Percentiles rank a stretch among this genome's conserved stretches.
Evolutionary conservation across 2,888 invertebrate species (phyloP).

Genomic region (Nephrotoma flavescens): DNA sequence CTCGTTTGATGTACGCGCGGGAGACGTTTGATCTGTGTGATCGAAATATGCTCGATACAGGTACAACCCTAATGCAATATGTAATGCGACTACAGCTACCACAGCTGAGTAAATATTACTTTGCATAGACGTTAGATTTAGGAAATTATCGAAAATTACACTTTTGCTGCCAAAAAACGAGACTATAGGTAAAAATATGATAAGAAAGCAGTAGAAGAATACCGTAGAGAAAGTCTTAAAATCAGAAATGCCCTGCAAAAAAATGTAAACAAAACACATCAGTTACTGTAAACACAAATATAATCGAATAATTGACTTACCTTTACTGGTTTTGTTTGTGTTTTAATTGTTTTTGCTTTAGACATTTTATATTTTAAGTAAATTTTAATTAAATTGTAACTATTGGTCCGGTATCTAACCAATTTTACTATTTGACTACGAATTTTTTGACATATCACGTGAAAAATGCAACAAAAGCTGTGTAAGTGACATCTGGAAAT

Average conservation of each 20-base stretch:
- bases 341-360: background rate
- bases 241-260: constrained; percentile 36
- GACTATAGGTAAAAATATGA: constrained; percentile 58
- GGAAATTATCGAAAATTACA: constrained; percentile 53
- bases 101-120: constrained; percentile 70
- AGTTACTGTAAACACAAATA: background rate
- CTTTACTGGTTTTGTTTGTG: background rate
- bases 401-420: background rate
- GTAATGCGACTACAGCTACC: constrained; percentile 57
- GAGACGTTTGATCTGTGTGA: constrained; percentile 15
- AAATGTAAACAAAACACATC: constrained; percentile 5
- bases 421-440: background rate
- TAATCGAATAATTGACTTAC: background rate
- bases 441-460: background rate
- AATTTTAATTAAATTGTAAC: background rate
- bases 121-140: constrained; percentile 37
- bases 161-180: constrained; percentile 58
- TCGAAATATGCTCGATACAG: constrained; percentile 64
- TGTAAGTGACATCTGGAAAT: background rate
- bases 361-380: background rate
- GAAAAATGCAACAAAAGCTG: background rate
- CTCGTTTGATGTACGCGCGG: constrained; percentile 8
- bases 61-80: constrained; percentile 61
- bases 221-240: constrained; percentile 60
- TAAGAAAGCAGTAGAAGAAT: constrained; percentile 58